Percentiles rank a stretch among this genome's conserved stretches.
Conservation (phyloP, 2,888 invertebrate species). For the Pterostichus madidus region DNA sequence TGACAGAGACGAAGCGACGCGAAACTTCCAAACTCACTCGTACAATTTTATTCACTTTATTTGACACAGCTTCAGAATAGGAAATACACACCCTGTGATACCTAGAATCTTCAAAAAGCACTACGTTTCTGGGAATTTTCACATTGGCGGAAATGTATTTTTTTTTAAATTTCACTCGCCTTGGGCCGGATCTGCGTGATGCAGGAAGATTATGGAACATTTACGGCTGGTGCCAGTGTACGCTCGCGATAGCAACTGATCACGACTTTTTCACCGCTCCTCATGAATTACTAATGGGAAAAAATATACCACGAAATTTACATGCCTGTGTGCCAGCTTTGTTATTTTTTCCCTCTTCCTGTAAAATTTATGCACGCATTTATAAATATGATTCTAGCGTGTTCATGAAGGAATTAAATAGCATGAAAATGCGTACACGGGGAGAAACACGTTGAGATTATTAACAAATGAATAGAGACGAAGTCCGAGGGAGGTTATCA, state of each 20-base stretch:
- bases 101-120: conserved; percentile 45
- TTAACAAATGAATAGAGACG: conserved; percentile 49
- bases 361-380: conserved; percentile 60
- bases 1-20: conserved; percentile 43
- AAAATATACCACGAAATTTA: conserved; percentile 61
- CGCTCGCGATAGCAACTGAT: conserved; percentile 38
- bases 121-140: too few species aligned
- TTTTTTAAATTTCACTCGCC: conserved; percentile 15
- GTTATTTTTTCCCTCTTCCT: conserved; percentile 45
- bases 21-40: conserved; percentile 32
- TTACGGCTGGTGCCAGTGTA: conserved; percentile 17
- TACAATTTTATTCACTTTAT: conserved; percentile 47
- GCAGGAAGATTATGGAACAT: conserved; percentile 52
- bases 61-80: conserved; percentile 48
- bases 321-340: conserved; percentile 52
- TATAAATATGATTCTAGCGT: conserved; percentile 63
- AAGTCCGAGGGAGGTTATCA: conserved; percentile 21
- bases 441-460: conserved; percentile 12
- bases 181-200: conserved; percentile 25
- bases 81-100: conserved; percentile 28
- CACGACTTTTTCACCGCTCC: conserved; percentile 44
- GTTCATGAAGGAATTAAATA: conserved; percentile 42
- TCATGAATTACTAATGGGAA: conserved; percentile 63
- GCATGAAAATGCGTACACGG: background rate
- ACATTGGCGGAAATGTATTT: too few species aligned